A percentile compares a stretch with the other conserved stretches of the same genome.
Evolutionary conservation across 2,113 vertebrate genomes (phyloP).

Genomic region (Megaceryle torquata): DNA sequence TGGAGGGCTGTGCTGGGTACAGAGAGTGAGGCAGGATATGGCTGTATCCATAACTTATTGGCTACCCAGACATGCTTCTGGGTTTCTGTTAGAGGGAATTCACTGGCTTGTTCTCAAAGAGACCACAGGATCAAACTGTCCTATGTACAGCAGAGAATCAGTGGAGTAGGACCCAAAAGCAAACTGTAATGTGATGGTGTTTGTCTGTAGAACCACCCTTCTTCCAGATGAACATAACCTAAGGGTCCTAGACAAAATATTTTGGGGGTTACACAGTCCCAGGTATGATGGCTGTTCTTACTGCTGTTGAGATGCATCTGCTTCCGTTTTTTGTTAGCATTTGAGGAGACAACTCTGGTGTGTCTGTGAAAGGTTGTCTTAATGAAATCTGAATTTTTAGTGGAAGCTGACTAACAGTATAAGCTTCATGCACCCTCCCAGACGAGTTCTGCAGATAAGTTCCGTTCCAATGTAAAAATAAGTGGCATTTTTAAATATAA

Average conservation of each 20-base stretch:
- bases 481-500: neutral
- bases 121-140: neutral
- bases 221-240: neutral
- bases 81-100: neutral
- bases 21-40: fast-evolving
- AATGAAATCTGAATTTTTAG: neutral
- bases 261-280: neutral
- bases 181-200: neutral
- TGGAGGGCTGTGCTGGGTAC: neutral
- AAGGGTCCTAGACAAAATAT: neutral
- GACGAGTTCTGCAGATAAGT: neutral
- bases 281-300: neutral
- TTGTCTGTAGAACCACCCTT: neutral
- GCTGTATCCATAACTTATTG: neutral
- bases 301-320: neutral
- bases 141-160: neutral
- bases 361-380: neutral
- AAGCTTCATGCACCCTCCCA: neutral
- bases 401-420: neutral
- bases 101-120: neutral
- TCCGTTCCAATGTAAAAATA: neutral
- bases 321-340: neutral
- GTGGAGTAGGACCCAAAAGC: neutral
- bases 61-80: neutral
- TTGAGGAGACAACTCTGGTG: neutral